phyloP scores from a whole-genome alignment of 2,888 invertebrate species.

The Tryphoninae sp. region DNA sequence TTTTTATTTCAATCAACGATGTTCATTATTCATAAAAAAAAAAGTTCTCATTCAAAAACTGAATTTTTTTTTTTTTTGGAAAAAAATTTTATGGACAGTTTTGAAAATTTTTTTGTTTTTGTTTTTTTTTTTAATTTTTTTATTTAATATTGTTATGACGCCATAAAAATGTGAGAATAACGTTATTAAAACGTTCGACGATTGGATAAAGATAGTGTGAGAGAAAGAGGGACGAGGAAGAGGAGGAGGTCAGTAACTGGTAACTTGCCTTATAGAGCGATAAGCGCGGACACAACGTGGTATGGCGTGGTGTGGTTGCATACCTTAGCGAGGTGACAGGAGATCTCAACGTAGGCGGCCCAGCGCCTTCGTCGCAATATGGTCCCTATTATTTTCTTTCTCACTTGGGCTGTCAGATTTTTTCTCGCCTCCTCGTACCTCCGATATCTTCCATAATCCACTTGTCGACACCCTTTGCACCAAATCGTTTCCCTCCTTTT shows the following conservation, averaged over 20 bases:
- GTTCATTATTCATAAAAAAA: background rate
- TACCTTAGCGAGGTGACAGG: slow-evolving; percentile 63
- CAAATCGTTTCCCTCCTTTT: background rate
- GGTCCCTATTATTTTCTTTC: slow-evolving; percentile 23
- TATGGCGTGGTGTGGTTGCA: slow-evolving; percentile 39
- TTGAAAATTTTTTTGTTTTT: too few species aligned
- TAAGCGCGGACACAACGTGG: slow-evolving; percentile 26
- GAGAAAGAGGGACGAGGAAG: background rate
- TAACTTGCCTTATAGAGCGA: slow-evolving; percentile 51
- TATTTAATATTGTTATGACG: background rate
- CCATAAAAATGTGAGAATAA: slow-evolving; percentile 27
- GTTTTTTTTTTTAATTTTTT: background rate
- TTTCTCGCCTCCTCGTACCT: slow-evolving; percentile 34
- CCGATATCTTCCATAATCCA: slow-evolving; percentile 60
- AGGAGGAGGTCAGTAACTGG: slow-evolving; percentile 48
- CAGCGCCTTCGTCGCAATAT: slow-evolving; percentile 62
- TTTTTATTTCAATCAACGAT: background rate
- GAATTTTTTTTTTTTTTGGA: too few species aligned
- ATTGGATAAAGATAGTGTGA: background rate
- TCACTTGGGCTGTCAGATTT: slow-evolving; percentile 50
- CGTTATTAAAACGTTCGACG: slow-evolving; percentile 34
- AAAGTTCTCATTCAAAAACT: too few species aligned
- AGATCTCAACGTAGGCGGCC: slow-evolving; percentile 62
- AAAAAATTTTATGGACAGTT: too few species aligned
- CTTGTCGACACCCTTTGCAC: background rate